A percentile compares a stretch with the other conserved stretches of the same genome.
Conservation (phyloP, 1,140 invertebrate species). For the Coptotermes formosanus region DNA sequence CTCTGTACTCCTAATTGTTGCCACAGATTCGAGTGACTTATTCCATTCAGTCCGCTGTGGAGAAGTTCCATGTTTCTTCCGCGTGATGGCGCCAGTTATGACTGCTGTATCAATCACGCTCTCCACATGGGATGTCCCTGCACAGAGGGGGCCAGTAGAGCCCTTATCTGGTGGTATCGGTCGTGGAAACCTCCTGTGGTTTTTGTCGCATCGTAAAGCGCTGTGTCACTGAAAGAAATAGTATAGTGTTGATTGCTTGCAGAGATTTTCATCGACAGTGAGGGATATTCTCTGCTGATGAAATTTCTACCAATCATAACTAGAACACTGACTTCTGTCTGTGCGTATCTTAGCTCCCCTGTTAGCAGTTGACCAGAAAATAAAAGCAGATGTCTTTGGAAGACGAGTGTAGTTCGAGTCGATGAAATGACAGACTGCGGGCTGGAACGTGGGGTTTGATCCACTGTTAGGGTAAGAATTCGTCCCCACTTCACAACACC, state of each 20-base stretch:
- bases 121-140: neutral
- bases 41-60: neutral
- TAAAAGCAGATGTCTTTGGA: too few species aligned
- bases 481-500: too few species aligned
- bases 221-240: neutral
- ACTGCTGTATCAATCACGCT: neutral
- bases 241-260: neutral
- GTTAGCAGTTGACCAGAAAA: too few species aligned
- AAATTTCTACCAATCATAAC: neutral
- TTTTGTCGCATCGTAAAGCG: neutral
- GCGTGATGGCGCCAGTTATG: neutral
- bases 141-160: neutral
- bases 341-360: too few species aligned
- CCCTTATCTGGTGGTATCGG: neutral
- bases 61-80: neutral
- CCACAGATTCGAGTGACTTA: neutral
- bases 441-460: too few species aligned
- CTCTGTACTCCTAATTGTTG: too few species aligned
- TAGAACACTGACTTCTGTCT: too few species aligned
- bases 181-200: neutral
- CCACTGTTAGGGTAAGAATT: too few species aligned
- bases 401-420: too few species aligned
- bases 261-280: neutral
- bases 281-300: neutral
- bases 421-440: too few species aligned